Conservation (phyloP, 1,140 invertebrate species). For the Papilio glaucus region DNA sequence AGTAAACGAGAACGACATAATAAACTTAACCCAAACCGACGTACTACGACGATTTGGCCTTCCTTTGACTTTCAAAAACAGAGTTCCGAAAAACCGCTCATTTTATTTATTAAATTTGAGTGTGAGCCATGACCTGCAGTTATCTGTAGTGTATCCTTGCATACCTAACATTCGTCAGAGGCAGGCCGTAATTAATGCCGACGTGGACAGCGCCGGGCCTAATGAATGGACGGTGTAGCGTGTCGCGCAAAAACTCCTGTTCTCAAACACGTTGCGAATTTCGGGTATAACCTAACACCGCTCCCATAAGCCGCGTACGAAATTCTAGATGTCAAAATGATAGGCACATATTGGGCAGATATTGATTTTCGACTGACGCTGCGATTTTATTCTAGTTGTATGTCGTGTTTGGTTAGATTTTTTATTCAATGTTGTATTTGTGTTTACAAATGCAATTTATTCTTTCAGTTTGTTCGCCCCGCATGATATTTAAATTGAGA, state of each 20-base stretch:
- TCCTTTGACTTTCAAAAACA: too few species aligned
- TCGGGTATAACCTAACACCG: constrained; percentile 41
- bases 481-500: background rate
- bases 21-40: too few species aligned
- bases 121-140: constrained; percentile 21
- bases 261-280: constrained; percentile 56
- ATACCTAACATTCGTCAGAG: constrained; percentile 51
- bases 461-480: background rate
- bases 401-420: constrained; percentile 41
- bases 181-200: constrained; percentile 68
- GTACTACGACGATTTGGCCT: too few species aligned
- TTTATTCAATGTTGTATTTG: constrained; percentile 15
- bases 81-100: background rate
- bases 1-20: background rate
- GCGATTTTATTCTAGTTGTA: constrained; percentile 62
- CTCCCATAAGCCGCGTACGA: constrained; percentile 54
- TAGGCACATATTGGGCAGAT: constrained; percentile 70
- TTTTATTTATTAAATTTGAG: constrained; percentile 17
- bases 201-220: constrained; percentile 55
- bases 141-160: constrained; percentile 41
- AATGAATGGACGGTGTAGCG: constrained; percentile 70
- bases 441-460: background rate
- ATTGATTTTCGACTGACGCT: constrained; percentile 73
- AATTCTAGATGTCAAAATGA: constrained; percentile 79
- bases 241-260: constrained; percentile 66